phyloP scores from a whole-genome alignment of 2,888 invertebrate species.

The Trilocha varians region DNA sequence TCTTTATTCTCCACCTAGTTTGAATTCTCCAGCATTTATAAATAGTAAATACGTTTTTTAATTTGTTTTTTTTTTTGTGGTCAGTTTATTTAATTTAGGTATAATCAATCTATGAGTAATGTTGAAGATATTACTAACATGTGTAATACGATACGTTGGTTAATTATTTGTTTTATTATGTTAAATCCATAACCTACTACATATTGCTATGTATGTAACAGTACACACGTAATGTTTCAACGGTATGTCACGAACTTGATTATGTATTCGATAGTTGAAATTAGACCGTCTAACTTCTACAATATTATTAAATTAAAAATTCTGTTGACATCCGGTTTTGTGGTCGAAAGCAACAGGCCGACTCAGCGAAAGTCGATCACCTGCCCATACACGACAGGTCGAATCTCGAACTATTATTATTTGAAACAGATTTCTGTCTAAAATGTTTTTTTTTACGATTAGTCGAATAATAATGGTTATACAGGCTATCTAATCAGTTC shows the following conservation, averaged over 20 bases:
- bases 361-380: slow-evolving; percentile 20
- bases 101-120: no score
- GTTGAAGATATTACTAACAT: no score
- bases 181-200: no score
- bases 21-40: no score
- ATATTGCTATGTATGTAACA: no score
- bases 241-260: not conserved
- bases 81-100: no score
- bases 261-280: not conserved
- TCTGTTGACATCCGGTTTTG: slow-evolving; percentile 4
- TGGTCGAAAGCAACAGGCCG: not conserved
- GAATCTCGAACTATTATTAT: slow-evolving; percentile 13
- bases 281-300: not conserved
- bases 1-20: no score
- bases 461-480: slow-evolving; percentile 55
- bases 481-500: slow-evolving; percentile 50
- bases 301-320: slow-evolving; percentile 1
- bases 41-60: no score
- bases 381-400: slow-evolving; percentile 13
- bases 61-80: no score
- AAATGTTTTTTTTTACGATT: slow-evolving; percentile 41
- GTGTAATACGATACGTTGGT: no score
- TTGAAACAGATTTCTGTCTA: slow-evolving; percentile 27
- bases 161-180: no score
- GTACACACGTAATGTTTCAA: not conserved